Evolutionary conservation across 2,888 invertebrate genomes (phyloP).

Genomic region (Drosophila stalkeri): DNA sequence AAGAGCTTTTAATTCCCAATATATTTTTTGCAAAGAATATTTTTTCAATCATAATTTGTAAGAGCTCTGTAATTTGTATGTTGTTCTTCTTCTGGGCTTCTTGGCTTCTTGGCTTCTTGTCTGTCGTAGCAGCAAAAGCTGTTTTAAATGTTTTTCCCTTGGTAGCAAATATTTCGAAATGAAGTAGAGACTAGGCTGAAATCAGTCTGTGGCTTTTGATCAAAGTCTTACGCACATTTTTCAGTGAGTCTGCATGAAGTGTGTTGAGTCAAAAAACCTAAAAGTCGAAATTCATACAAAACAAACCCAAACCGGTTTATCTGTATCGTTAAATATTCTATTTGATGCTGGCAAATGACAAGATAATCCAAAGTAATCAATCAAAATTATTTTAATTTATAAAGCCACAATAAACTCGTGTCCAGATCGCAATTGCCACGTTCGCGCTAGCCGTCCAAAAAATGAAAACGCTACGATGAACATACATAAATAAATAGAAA

Average conservation of each 20-base stretch:
- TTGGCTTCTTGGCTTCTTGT: not conserved
- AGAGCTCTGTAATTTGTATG: constrained; percentile 19
- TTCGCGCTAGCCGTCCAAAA: constrained; percentile 43
- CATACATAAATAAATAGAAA: not conserved
- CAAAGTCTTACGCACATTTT: constrained; percentile 64
- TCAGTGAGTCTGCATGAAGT: constrained; percentile 66
- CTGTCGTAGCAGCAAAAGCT: constrained; percentile 18
- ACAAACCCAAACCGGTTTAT: constrained; percentile 79
- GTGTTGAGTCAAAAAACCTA: constrained; percentile 35
- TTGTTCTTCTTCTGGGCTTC: not conserved
- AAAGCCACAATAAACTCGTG: constrained; percentile 81
- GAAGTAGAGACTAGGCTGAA: constrained; percentile 23
- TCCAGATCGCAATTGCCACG: constrained; percentile 73
- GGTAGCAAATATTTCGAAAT: constrained; percentile 37
- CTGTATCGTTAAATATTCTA: constrained; percentile 82
- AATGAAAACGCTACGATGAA: constrained; percentile 1
- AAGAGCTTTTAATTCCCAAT: not conserved
- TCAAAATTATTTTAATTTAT: constrained; percentile 84
- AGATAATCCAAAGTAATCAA: constrained; percentile 84
- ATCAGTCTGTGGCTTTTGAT: constrained; percentile 56
- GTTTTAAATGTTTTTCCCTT: constrained; percentile 31
- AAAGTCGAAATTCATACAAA: constrained; percentile 61
- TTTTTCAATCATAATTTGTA: constrained; percentile 46
- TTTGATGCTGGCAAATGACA: constrained; percentile 84
- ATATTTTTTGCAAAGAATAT: constrained; percentile 31